Conservation (phyloP, 2,888 invertebrate species). For the Gryllus longicercus region DNA sequence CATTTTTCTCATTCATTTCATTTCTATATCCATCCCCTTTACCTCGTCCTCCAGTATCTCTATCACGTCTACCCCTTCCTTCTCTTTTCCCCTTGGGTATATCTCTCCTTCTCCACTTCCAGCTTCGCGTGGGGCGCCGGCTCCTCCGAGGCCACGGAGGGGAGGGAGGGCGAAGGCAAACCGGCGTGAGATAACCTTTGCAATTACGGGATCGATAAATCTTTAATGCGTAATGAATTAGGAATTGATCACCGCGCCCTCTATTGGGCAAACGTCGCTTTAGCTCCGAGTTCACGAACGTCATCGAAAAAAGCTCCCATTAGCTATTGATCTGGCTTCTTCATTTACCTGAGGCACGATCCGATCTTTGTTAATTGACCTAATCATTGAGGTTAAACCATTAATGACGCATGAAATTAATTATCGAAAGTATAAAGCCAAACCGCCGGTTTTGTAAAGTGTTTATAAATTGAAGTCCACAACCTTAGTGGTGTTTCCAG, state of each 20-base stretch:
- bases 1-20: too few species aligned
- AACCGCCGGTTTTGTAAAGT: slow-evolving; percentile 17
- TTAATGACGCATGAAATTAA: slow-evolving; percentile 17
- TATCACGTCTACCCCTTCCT: too few species aligned
- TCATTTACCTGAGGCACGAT: slow-evolving; percentile 1
- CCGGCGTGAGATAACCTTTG: not conserved
- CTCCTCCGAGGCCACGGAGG: too few species aligned
- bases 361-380: slow-evolving; percentile 8
- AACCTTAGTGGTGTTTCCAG: not conserved
- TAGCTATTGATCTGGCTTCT: slow-evolving; percentile 17
- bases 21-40: too few species aligned
- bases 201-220: slow-evolving; percentile 17
- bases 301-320: not conserved
- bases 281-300: not conserved
- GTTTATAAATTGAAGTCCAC: slow-evolving; percentile 10
- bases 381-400: slow-evolving; percentile 17
- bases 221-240: not conserved
- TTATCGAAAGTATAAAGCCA: slow-evolving; percentile 9
- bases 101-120: too few species aligned
- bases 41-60: too few species aligned
- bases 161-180: too few species aligned
- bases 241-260: not conserved
- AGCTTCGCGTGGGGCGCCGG: too few species aligned
- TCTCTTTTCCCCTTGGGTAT: too few species aligned
- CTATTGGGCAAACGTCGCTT: not conserved